Percentiles rank a stretch among this genome's conserved stretches.
Conservation (phyloP, 2,113 vertebrate species). For the Myxocyprinus asiaticus region DNA sequence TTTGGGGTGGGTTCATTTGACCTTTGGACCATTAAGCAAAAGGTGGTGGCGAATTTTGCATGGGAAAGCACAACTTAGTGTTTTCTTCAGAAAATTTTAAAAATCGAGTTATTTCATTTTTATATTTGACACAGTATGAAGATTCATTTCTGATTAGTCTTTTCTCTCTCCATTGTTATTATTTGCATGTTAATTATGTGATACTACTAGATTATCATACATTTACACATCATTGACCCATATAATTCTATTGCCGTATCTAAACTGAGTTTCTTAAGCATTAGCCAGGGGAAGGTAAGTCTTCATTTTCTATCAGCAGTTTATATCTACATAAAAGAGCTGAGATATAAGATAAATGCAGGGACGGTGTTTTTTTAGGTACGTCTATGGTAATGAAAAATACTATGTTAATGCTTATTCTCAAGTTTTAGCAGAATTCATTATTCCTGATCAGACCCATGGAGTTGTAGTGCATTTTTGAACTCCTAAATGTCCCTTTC, state of each 20-base stretch:
- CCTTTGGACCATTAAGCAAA: too few relatives aligned
- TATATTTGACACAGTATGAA: constrained; percentile 95
- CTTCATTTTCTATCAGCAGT: constrained; percentile 91
- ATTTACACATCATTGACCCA: constrained; percentile 83
- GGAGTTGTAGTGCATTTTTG: background rate
- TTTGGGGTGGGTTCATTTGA: too few relatives aligned
- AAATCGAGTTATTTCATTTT: background rate
- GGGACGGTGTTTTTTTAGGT: constrained; percentile 92
- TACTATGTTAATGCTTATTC: background rate
- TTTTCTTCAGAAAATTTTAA: too few relatives aligned
- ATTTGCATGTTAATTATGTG: constrained; percentile 58
- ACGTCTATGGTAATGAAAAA: constrained; percentile 56
- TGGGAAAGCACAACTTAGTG: too few relatives aligned
- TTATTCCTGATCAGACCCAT: background rate
- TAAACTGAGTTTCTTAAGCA: constrained; percentile 89
- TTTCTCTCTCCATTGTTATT: constrained; percentile 58
- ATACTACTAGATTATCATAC: constrained; percentile 90
- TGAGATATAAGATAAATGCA: constrained; percentile 51
- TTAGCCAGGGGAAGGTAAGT: constrained; percentile 99
- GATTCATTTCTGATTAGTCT: constrained; percentile 86
- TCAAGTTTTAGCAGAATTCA: background rate
- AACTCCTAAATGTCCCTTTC: constrained; percentile 9
- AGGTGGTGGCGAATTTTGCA: too few relatives aligned
- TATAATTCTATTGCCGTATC: constrained; percentile 86
- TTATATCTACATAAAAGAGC: constrained; percentile 64